Evolutionary conservation across 2,797 vertebrate genomes (phyloP).

Genomic region (Tangara arthus): DNA sequence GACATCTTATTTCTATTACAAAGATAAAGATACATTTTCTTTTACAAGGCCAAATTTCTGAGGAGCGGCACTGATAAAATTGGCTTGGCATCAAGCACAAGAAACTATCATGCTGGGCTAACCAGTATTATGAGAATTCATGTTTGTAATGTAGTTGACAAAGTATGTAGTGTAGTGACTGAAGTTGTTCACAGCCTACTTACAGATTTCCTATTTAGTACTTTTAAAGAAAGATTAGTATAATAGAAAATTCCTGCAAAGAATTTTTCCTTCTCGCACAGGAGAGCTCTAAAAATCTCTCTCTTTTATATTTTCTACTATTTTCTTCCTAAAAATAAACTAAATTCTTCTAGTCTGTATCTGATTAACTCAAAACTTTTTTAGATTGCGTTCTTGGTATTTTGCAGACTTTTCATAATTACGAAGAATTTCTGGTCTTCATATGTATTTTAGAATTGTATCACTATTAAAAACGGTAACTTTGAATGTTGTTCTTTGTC

Average conservation of each 20-base stretch:
- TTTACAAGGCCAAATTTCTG: constrained; percentile 58
- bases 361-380: not conserved
- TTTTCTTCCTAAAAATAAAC: not conserved
- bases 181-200: not conserved
- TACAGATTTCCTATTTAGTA: not conserved
- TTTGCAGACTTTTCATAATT: not conserved
- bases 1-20: constrained; percentile 53
- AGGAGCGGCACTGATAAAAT: constrained; percentile 29
- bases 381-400: not conserved
- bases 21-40: constrained; percentile 47
- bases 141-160: constrained; percentile 17
- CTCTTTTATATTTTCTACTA: not conserved
- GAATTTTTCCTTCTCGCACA: not conserved
- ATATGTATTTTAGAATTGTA: not conserved
- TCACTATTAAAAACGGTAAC: rapidly evolving
- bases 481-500: not conserved
- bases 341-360: not conserved
- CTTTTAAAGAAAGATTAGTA: not conserved
- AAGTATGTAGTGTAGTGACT: not conserved
- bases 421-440: not conserved
- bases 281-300: not conserved
- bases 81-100: constrained; percentile 11
- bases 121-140: constrained; percentile 20
- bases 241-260: not conserved
- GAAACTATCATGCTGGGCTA: constrained; percentile 41